These are phyloP conservation scores for Platorchestia sp. DNA, from an alignment of 1,140 invertebrate species.

Conservation along the genomic window DNA sequence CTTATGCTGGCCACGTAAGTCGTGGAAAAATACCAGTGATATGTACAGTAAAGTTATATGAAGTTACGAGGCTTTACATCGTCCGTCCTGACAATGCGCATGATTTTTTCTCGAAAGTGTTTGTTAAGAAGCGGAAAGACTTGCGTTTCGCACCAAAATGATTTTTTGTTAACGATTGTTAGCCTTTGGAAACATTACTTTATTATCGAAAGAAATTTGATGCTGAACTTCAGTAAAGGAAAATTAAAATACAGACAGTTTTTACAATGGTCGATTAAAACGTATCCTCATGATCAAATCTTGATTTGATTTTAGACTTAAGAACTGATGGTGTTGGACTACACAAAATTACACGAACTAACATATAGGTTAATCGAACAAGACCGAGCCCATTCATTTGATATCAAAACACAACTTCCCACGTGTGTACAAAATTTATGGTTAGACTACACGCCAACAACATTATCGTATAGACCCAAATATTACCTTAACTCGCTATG, in stretches of 20 bases:
- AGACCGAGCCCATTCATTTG: no score
- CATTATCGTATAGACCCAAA: neutral
- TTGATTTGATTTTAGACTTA: no score
- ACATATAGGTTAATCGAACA: no score
- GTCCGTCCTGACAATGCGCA: no score
- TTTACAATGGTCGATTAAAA: no score
- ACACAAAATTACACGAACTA: no score
- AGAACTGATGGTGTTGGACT: no score
- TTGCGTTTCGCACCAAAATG: neutral
- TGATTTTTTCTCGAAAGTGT: neutral
- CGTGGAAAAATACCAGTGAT: neutral
- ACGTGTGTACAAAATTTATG: no score
- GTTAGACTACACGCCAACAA: neutral
- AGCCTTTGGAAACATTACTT: neutral
- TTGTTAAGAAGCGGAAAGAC: neutral
- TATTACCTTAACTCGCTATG: neutral
- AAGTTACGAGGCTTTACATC: no score
- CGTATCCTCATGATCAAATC: no score
- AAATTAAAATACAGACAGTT: no score
- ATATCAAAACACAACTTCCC: no score
- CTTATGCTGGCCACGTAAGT: neutral
- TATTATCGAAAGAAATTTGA: neutral
- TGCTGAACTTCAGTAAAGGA: neutral
- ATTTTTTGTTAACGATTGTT: neutral
- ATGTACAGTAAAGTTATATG: neutral